Conservation (phyloP, 2,888 invertebrate species). For the Caenorhabditis uteleia region DNA sequence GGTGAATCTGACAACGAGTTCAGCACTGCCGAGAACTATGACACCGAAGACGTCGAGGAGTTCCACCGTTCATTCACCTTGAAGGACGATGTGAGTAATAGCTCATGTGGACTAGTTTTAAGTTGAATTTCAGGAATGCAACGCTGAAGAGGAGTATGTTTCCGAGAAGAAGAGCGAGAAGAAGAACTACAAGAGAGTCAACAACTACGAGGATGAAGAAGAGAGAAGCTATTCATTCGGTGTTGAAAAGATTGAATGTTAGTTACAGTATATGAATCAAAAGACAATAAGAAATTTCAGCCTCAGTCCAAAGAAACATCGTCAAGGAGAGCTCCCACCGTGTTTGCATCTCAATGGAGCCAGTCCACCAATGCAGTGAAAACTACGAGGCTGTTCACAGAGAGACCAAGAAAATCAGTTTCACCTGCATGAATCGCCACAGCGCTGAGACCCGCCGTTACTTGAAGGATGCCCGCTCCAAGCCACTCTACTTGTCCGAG, state of each 20-base stretch:
- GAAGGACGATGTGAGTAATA: constrained; percentile 21
- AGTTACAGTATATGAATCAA: too few relatives aligned
- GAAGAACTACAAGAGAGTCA: constrained; percentile 7
- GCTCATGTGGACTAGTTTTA: neutral
- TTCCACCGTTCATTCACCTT: constrained; percentile 64
- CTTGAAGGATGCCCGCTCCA: constrained; percentile 42
- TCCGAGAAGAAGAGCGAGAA: constrained; percentile 47
- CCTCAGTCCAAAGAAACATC: constrained; percentile 50
- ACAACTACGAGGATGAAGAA: constrained; percentile 6
- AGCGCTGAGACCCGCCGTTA: constrained; percentile 53
- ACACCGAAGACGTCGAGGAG: constrained; percentile 53
- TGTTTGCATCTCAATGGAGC: constrained; percentile 61
- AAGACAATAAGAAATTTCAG: constrained; percentile 22
- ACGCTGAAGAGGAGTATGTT: constrained; percentile 32
- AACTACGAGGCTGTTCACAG: constrained; percentile 19
- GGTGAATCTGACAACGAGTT: constrained; percentile 57
- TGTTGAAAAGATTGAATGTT: neutral
- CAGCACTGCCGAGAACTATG: constrained; percentile 51
- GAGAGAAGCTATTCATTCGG: neutral
- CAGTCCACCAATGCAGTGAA: constrained; percentile 54
- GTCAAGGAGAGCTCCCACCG: constrained; percentile 56
- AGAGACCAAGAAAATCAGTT: constrained; percentile 36
- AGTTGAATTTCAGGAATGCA: constrained; percentile 44
- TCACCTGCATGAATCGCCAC: constrained; percentile 59
- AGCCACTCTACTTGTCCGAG: constrained; percentile 26